Evolutionary conservation across 2,888 invertebrate species (phyloP).

Genomic region (Microdon myrmicae): DNA sequence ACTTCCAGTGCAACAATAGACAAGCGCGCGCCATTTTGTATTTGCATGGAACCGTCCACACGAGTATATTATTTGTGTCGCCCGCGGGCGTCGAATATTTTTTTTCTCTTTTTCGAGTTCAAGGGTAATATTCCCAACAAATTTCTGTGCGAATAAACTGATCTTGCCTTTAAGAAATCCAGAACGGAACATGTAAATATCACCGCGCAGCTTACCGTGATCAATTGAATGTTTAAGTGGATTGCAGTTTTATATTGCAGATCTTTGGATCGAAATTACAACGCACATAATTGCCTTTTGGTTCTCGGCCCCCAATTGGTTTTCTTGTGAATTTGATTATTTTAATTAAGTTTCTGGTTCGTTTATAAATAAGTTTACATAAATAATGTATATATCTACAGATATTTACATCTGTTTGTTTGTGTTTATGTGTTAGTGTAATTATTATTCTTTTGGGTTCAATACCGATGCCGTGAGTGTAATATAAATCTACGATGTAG

Average conservation of each 20-base stretch:
- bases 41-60: conserved; percentile 41
- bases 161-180: too few relatives aligned
- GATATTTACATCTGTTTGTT: conserved; percentile 28
- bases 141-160: conserved; percentile 1
- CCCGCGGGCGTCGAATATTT: conserved; percentile 19
- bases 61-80: too few relatives aligned
- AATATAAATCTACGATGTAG: conserved; percentile 36
- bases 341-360: background rate
- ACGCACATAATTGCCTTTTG: conserved; percentile 29
- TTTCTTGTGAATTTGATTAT: conserved; percentile 2
- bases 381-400: conserved; percentile 32
- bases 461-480: too few relatives aligned
- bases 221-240: too few relatives aligned
- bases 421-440: conserved; percentile 7
- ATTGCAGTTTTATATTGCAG: conserved; percentile 16
- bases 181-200: too few relatives aligned
- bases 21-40: conserved; percentile 51
- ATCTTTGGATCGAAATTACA: conserved; percentile 27
- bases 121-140: conserved; percentile 21
- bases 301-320: too few relatives aligned
- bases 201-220: too few relatives aligned
- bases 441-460: too few relatives aligned
- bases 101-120: conserved; percentile 20
- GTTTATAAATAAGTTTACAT: conserved; percentile 12
- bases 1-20: conserved; percentile 46